phyloP scores from a whole-genome alignment of 2,797 vertebrate genomes.

The Dipus sagitta region DNA sequence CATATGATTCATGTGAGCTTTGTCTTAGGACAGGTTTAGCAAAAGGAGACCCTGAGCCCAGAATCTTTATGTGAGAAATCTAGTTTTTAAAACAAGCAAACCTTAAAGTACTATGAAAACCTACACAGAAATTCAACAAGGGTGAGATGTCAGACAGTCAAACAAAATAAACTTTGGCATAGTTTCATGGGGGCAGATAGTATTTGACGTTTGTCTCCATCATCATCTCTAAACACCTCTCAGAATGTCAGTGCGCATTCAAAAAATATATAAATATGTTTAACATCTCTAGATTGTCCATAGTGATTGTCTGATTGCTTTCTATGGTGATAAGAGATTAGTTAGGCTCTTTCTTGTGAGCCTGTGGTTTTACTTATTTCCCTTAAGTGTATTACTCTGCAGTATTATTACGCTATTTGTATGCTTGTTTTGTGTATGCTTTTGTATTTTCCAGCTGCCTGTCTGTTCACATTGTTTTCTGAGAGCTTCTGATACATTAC shows the following conservation, averaged over 20 bases:
- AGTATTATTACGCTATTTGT: background rate
- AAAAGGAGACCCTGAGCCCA: background rate
- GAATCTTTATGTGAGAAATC: background rate
- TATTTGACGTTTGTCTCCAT: background rate
- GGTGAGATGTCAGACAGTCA: background rate
- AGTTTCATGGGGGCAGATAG: background rate
- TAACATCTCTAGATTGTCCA: background rate
- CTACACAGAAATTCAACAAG: background rate
- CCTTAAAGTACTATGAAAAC: background rate
- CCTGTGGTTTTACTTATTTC: background rate
- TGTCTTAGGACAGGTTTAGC: background rate
- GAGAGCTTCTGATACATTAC: background rate
- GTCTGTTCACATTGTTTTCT: background rate
- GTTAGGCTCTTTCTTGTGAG: background rate
- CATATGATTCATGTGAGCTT: background rate
- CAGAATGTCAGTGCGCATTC: background rate
- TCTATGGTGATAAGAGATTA: background rate
- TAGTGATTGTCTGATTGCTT: background rate
- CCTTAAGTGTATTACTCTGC: background rate
- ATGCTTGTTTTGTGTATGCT: background rate
- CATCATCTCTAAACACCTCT: background rate
- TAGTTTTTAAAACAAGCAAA: conserved; percentile 12
- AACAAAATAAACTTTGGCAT: background rate
- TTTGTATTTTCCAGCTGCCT: background rate
- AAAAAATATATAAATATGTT: background rate